These are phyloP conservation scores for Gastrophryne carolinensis DNA, from an alignment of 2,797 vertebrate species.

Conservation along the genomic window DNA sequence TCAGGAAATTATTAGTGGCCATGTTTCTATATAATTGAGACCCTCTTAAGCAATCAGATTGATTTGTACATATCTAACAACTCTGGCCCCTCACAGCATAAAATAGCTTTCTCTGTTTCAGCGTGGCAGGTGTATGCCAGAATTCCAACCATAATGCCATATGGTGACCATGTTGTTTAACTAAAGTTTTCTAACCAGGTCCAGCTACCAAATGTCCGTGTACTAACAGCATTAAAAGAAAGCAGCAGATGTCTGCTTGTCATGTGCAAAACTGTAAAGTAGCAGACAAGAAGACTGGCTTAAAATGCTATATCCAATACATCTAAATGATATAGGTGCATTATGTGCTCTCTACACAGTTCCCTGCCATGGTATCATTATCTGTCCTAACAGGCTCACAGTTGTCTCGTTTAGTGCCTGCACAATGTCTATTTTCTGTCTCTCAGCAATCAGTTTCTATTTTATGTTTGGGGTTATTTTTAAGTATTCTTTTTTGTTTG, in stretches of 20 bases:
- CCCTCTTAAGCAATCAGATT: too few species aligned
- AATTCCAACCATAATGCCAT: not conserved
- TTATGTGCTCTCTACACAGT: constrained; percentile 29
- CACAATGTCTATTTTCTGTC: constrained; percentile 34
- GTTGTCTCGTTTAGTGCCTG: constrained; percentile 20
- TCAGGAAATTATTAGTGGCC: too few species aligned
- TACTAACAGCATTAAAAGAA: constrained; percentile 2
- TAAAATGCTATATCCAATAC: constrained; percentile 23
- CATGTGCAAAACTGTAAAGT: constrained; percentile 2
- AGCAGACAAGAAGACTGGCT: constrained; percentile 9
- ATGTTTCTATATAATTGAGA: too few species aligned
- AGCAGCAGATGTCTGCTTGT: constrained; percentile 1
- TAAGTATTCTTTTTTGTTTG: constrained; percentile 35
- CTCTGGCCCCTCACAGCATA: too few species aligned
- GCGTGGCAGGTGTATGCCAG: not conserved
- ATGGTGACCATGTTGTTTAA: not conserved
- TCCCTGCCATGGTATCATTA: constrained; percentile 21
- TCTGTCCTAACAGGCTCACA: constrained; percentile 22
- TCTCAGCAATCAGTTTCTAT: constrained; percentile 17
- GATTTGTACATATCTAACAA: too few species aligned
- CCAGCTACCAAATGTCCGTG: not conserved
- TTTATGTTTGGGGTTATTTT: constrained; percentile 33
- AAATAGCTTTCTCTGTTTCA: not conserved
- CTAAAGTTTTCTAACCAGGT: not conserved
- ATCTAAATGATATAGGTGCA: constrained; percentile 28